Evolutionary conservation across 2,888 invertebrate genomes (phyloP), one percentile per base, ranked within the genome.

Genomic region (Lysandra bellargus): DNA sequence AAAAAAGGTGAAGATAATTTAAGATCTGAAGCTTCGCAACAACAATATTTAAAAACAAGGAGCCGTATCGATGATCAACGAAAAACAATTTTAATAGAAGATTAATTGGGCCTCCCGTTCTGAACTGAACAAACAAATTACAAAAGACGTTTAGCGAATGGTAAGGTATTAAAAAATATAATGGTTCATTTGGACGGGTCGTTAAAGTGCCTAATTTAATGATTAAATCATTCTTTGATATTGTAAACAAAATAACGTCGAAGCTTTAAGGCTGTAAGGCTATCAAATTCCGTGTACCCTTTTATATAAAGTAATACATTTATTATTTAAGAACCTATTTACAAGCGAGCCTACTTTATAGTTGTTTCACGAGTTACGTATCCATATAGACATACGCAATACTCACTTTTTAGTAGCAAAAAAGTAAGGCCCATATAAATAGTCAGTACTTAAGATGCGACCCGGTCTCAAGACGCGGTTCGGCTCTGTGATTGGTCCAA

Each of bases 71-170:
- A 69, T 37, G 33, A 14, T 69, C 14, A 69, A 64, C 30, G 33
- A 69, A 69, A 69, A 69, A 69, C 69, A 69, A 69, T 69, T 69
- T 69, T 37, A 33, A 69, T 69, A 69, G 33, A 69, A 37, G 69
- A 69, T 69, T 69, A 69, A 69, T 69, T 69, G 33, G 17, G 12
- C 69, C 33, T 69, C 69, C 64, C 33, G 69, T 69, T 69, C 69
- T 37, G 33, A 33, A 69, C 69, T 37, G 37, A 69, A 69, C 69
- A 69, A 69, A 69, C 69, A 69, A 69, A 69, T 69, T 69, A 69
- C 69, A 17, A 69, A 37, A 37, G 69, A 14, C 4, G 69, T 69
- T 69, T 33, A 69, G 9, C 69, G 37, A 14, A 69, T 69, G 69
- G 14, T 14, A 69, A 69, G 33, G 64, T 64, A 69, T 69, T 37